Conservation (phyloP, 2,888 invertebrate genomes). For the Podotricha telesiphe region DNA sequence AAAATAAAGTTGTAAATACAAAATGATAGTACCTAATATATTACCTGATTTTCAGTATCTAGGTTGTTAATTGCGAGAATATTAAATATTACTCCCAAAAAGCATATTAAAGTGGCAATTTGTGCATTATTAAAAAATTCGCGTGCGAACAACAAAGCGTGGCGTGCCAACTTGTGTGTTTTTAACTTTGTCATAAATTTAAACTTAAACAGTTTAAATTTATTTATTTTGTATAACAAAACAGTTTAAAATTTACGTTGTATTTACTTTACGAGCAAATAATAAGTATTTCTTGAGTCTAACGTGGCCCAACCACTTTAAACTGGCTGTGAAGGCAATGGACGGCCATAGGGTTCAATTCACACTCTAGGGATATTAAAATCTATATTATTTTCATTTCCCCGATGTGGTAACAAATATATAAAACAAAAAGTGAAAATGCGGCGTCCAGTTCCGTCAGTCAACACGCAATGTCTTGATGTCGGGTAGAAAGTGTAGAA, state of each 20-base stretch:
- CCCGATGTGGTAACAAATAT: no score
- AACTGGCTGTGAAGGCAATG: no score
- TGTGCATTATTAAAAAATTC: slow-evolving; percentile 43
- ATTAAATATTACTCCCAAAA: slow-evolving; percentile 21
- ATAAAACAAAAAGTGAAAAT: no score
- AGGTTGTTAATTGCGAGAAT: slow-evolving; percentile 17
- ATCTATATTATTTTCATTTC: no score
- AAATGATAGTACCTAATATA: not conserved
- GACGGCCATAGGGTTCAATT: no score
- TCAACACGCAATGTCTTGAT: no score
- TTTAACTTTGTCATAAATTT: slow-evolving; percentile 51
- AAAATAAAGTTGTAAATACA: not conserved
- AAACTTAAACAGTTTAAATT: slow-evolving; percentile 14
- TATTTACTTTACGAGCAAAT: not conserved
- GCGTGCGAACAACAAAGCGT: slow-evolving; percentile 47
- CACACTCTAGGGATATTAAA: no score
- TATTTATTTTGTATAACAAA: slow-evolving; percentile 14
- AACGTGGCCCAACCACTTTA: no score
- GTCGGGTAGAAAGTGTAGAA: no score
- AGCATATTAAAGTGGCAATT: slow-evolving; percentile 29
- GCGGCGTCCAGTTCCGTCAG: no score
- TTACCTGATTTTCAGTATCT: slow-evolving; percentile 12
- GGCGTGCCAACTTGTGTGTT: slow-evolving; percentile 62
- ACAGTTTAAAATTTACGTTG: slow-evolving; percentile 11
- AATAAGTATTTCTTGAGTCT: not conserved